phyloP scores from a whole-genome alignment of 1,140 invertebrate genomes.

The Hestina assimilis region DNA sequence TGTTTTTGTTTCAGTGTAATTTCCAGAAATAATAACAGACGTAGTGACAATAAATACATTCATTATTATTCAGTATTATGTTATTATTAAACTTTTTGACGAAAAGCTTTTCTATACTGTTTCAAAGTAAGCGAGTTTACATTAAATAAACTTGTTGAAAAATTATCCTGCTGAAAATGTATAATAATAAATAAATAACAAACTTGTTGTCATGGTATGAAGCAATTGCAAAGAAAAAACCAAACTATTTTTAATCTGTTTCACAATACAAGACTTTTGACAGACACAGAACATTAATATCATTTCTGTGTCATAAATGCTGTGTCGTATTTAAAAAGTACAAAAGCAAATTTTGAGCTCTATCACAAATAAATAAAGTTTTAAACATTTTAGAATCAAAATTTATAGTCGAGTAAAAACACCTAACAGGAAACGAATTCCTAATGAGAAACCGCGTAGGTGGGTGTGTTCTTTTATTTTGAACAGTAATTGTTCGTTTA shows the following conservation, averaged over 20 bases:
- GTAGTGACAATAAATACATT: too few species aligned
- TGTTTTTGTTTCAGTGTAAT: too few species aligned
- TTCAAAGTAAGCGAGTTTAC: too few species aligned
- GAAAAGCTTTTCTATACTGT: too few species aligned
- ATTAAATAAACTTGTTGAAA: too few species aligned
- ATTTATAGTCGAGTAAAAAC: constrained; percentile 5
- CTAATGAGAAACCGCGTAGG: constrained; percentile 32
- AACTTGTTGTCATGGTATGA: background rate
- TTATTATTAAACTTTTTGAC: too few species aligned
- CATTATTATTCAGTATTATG: too few species aligned
- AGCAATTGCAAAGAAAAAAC: background rate
- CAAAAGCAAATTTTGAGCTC: constrained; percentile 4
- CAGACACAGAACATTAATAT: constrained; percentile 12
- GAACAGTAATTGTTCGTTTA: constrained; percentile 1
- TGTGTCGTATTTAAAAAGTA: constrained; percentile 5
- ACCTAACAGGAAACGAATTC: constrained; percentile 26
- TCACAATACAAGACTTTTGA: constrained; percentile 3
- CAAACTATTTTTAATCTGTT: constrained; percentile 17
- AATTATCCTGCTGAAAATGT: too few species aligned
- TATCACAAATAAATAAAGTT: constrained; percentile 6
- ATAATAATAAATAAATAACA: too few species aligned
- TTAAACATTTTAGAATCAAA: constrained; percentile 22
- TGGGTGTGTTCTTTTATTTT: constrained; percentile 35
- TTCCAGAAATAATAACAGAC: too few species aligned
- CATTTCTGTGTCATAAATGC: constrained; percentile 4